Evolutionary conservation across 92 coral and sea anemone species (phyloP).

Genomic region (Blastomussa wellsi): DNA sequence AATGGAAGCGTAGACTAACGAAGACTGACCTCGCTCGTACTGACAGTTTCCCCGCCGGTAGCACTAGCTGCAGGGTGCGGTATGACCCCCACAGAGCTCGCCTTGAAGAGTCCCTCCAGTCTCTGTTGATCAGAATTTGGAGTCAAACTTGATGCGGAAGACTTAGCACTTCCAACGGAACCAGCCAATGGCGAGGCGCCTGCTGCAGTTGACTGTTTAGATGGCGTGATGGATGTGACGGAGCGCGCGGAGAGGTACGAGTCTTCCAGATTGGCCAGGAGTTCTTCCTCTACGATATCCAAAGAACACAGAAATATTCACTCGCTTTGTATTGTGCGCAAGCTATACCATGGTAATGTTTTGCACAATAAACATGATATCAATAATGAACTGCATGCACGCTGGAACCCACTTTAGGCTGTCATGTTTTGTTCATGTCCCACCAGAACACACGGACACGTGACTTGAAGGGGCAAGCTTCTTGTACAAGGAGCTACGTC

Average conservation of each 20-base stretch:
- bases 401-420: no score
- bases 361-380: neutral
- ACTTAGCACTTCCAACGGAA: constrained; percentile 43
- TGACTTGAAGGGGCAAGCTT: neutral
- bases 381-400: neutral
- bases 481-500: no score
- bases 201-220: constrained; percentile 13
- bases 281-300: constrained; percentile 60
- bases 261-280: constrained; percentile 60
- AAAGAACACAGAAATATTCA: neutral
- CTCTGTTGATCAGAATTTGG: neutral
- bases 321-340: neutral
- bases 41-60: constrained; percentile 17
- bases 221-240: constrained; percentile 3
- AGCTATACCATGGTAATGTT: neutral
- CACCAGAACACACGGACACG: neutral
- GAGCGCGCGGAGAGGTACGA: constrained; percentile 9
- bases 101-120: constrained; percentile 1
- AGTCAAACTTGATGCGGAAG: neutral
- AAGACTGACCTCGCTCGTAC: constrained; percentile 32
- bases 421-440: neutral
- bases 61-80: neutral
- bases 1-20: neutral
- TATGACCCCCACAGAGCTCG: constrained; percentile 8
- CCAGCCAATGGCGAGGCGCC: constrained; percentile 4